These are phyloP conservation scores for Leptinotarsa haldemani DNA, from an alignment of 2,888 invertebrate species.

Conservation along the genomic window DNA sequence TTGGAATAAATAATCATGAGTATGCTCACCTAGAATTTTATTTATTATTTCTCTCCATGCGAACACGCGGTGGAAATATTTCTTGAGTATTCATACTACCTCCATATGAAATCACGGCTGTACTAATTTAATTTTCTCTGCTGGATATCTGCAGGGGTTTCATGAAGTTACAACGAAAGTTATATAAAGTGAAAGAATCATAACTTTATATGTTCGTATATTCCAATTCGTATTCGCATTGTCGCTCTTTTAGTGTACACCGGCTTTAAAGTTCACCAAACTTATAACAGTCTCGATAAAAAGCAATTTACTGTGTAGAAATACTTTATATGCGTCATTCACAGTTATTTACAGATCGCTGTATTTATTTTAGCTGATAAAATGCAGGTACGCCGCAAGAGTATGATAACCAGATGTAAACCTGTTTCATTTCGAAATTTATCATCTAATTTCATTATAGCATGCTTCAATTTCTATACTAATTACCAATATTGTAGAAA, in stretches of 20 bases:
- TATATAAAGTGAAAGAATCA: not conserved
- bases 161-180: not conserved
- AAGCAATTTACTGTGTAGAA: not conserved
- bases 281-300: conserved; percentile 7
- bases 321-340: conserved; percentile 32
- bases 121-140: not conserved
- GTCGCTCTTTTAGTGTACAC: not conserved
- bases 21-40: not conserved
- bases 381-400: conserved; percentile 37
- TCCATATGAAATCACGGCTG: not conserved
- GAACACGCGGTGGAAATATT: too few relatives aligned
- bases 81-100: not conserved
- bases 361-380: conserved; percentile 42
- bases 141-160: not conserved
- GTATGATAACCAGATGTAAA: conserved; percentile 35
- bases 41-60: not conserved
- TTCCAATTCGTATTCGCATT: not conserved
- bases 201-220: conserved; percentile 5
- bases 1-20: not conserved
- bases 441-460: conserved; percentile 8
- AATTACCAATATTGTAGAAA: not conserved
- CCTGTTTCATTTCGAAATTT: conserved; percentile 20
- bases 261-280: conserved; percentile 10
- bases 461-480: not conserved
- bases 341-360: conserved; percentile 38